phyloP scores from a whole-genome alignment of 2,797 vertebrate species.

The Odontamblyopus lacepedii region DNA sequence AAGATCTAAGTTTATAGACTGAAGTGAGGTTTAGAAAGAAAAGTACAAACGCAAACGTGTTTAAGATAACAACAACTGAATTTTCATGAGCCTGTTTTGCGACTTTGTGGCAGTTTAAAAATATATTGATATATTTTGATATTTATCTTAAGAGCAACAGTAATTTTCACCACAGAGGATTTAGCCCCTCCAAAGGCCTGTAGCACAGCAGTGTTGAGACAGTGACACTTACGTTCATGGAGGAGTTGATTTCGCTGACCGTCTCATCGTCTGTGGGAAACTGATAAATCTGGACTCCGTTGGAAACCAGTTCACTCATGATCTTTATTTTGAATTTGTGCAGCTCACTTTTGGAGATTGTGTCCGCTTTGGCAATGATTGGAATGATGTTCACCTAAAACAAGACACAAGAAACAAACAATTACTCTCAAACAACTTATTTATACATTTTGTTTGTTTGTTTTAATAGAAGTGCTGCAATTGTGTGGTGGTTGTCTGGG shows the following conservation, averaged over 20 bases:
- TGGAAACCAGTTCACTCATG: conserved; percentile 98
- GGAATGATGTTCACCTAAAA: conserved; percentile 96
- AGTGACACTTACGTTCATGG: conserved; percentile 92
- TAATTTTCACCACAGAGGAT: too few relatives aligned
- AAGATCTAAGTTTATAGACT: too few relatives aligned
- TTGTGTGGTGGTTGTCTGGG: background rate
- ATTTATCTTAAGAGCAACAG: too few relatives aligned
- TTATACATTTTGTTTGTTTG: too few relatives aligned
- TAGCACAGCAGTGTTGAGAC: background rate
- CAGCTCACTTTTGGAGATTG: conserved; percentile 96
- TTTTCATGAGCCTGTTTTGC: too few relatives aligned
- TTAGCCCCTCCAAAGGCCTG: too few relatives aligned
- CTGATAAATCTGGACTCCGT: conserved; percentile 98
- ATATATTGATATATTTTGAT: too few relatives aligned
- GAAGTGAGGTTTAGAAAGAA: too few relatives aligned
- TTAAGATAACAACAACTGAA: too few relatives aligned
- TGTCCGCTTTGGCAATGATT: conserved; percentile 97
- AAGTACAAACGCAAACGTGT: too few relatives aligned
- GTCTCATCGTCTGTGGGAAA: conserved; percentile 96
- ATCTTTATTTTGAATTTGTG: conserved; percentile 99
- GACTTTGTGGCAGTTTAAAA: too few relatives aligned
- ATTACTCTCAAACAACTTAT: background rate
- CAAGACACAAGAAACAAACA: background rate
- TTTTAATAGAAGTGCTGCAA: background rate
- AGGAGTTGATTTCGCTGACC: conserved; percentile 93